Conservation (phyloP, 2,888 invertebrate genomes). For the Trissolcus japonicus region DNA sequence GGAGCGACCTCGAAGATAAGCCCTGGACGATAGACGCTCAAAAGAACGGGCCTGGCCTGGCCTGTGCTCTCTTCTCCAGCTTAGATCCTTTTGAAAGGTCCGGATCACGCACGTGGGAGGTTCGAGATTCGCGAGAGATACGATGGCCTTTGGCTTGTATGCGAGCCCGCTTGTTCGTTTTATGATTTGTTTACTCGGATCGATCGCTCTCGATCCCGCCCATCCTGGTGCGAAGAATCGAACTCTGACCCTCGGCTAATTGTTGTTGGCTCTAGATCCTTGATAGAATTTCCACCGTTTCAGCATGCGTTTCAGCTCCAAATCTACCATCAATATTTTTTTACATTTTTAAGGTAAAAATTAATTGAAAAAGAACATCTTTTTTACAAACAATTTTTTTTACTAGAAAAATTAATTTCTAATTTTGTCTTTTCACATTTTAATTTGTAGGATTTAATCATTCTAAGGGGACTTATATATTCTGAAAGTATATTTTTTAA, state of each 20-base stretch:
- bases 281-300: conserved; percentile 63
- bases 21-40: conserved; percentile 51
- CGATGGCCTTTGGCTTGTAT: conserved; percentile 60
- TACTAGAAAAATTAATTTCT: no score
- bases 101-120: conserved; percentile 65
- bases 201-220: conserved; percentile 67
- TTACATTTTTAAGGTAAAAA: no score
- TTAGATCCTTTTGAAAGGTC: conserved; percentile 57
- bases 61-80: conserved; percentile 34
- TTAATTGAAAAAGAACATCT: no score
- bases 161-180: conserved; percentile 58
- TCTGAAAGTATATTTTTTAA: no score
- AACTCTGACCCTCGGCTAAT: conserved; percentile 75
- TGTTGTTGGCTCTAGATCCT: conserved; percentile 76
- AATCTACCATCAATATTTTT: no score
- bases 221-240: conserved; percentile 66
- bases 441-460: no score
- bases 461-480: no score
- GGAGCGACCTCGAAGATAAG: conserved; percentile 55
- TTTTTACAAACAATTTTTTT: no score
- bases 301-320: conserved; percentile 17
- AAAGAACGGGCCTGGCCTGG: conserved; percentile 38
- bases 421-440: no score
- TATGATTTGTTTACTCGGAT: conserved; percentile 75
- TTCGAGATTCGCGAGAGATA: conserved; percentile 63